A percentile compares a stretch with the other conserved stretches of the same genome.
Conservation (phyloP, 2,888 invertebrate genomes). For the Yponomeuta plumbellus region DNA sequence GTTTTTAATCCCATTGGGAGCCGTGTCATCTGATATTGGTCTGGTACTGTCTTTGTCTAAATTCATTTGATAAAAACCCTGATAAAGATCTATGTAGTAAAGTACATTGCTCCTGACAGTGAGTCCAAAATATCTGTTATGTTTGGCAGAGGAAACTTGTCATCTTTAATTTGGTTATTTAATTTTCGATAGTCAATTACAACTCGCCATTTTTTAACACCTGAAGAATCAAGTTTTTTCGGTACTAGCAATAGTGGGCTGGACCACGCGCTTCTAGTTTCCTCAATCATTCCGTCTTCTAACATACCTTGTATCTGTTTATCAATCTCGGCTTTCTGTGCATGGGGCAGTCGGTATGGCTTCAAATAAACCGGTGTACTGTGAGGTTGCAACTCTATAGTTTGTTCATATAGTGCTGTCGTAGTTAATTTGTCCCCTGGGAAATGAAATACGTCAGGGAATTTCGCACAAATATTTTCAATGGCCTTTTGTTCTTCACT, state of each 20-base stretch:
- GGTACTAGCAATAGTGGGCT: slow-evolving; percentile 16
- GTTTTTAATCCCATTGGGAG: slow-evolving; percentile 25
- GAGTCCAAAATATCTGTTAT: slow-evolving; percentile 16
- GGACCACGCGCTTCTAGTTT: slow-evolving; percentile 12
- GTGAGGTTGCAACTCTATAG: slow-evolving; percentile 8
- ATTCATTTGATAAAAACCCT: slow-evolving; percentile 11
- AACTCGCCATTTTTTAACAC: slow-evolving; percentile 21
- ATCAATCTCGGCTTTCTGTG: slow-evolving; percentile 15
- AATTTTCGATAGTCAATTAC: slow-evolving; percentile 17
- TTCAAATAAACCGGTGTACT: slow-evolving; percentile 10
- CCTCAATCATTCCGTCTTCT: no score
- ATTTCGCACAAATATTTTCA: slow-evolving; percentile 19
- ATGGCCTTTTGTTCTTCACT: slow-evolving; percentile 16
- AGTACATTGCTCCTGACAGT: background rate
- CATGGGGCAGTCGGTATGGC: slow-evolving; percentile 16
- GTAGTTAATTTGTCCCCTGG: slow-evolving; percentile 20
- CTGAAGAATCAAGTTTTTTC: slow-evolving; percentile 10
- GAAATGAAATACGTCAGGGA: no score
- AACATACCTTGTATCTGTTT: slow-evolving; percentile 16
- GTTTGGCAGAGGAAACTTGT: slow-evolving; percentile 15
- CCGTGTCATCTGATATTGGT: slow-evolving; percentile 24
- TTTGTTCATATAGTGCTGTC: slow-evolving; percentile 10
- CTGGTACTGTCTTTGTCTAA: slow-evolving; percentile 17
- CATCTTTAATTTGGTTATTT: slow-evolving; percentile 10
- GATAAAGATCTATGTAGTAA: slow-evolving; percentile 5